Conservation (phyloP, 2,113 vertebrate species). For the Vidua macroura region DNA sequence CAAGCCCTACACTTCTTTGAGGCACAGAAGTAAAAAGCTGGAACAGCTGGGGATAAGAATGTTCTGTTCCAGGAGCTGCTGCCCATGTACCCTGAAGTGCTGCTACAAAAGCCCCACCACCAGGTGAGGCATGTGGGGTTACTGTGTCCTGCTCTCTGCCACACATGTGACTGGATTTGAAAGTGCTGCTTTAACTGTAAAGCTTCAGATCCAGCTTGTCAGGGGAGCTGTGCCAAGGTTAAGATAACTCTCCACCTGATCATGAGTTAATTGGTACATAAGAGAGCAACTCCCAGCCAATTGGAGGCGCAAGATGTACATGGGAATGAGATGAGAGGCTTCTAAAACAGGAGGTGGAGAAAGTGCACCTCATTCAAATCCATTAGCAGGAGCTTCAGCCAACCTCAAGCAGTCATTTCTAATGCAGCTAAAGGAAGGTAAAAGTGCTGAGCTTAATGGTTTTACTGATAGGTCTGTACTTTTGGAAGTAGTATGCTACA, state of each 20-base stretch:
- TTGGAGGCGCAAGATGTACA: background rate
- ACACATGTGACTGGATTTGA: accelerated
- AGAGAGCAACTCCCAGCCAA: background rate
- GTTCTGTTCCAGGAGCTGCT: background rate
- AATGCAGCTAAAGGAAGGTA: conserved; percentile 19
- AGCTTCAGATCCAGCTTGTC: background rate
- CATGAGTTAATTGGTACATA: background rate
- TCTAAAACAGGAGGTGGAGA: background rate
- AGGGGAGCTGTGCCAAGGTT: background rate
- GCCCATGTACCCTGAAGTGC: background rate
- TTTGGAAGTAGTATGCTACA: background rate
- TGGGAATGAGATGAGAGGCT: background rate
- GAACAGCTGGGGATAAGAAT: background rate
- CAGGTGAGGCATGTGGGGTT: accelerated
- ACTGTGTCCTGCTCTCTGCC: background rate
- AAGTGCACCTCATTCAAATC: background rate
- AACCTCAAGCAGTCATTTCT: conserved; percentile 23
- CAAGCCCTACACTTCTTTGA: background rate
- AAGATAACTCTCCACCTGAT: background rate
- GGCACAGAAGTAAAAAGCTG: background rate
- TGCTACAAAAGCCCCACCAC: background rate
- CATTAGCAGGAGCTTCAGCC: conserved; percentile 6
- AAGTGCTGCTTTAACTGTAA: background rate
- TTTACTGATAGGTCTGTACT: background rate
- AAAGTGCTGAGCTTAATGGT: conserved; percentile 24